phyloP scores from a whole-genome alignment of 1,140 invertebrate genomes.

The Thaumetopoea pityocampa region DNA sequence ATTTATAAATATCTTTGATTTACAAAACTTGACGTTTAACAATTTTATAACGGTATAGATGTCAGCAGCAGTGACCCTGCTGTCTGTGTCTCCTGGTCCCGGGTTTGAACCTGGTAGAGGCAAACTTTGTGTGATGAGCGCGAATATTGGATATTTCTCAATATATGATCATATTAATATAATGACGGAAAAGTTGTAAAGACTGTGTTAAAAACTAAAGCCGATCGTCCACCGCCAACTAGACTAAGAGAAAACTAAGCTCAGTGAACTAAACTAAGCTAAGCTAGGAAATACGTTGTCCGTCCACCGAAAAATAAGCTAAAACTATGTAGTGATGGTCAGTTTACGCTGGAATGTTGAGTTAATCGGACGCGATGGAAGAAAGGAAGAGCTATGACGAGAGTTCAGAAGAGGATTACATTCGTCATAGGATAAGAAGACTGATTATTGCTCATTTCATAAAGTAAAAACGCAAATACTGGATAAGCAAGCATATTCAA shows the following conservation, averaged over 20 bases:
- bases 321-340: slow-evolving; percentile 16
- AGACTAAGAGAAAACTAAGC: slow-evolving; percentile 2
- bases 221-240: slow-evolving; percentile 4
- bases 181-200: too few relatives aligned
- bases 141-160: too few relatives aligned
- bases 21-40: too few relatives aligned
- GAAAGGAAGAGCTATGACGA: slow-evolving; percentile 8
- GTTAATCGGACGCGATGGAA: slow-evolving; percentile 12
- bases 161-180: too few relatives aligned
- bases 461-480: slow-evolving; percentile 9
- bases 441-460: slow-evolving; percentile 10
- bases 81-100: too few relatives aligned
- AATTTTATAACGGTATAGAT: too few relatives aligned
- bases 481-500: slow-evolving; percentile 8
- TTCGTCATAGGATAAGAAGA: slow-evolving; percentile 8
- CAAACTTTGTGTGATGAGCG: too few relatives aligned
- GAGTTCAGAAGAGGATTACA: slow-evolving; percentile 15
- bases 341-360: slow-evolving; percentile 10
- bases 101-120: too few relatives aligned
- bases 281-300: slow-evolving; percentile 12
- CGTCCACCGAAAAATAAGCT: slow-evolving; percentile 18
- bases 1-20: too few relatives aligned
- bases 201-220: too few relatives aligned
- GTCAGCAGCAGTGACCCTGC: too few relatives aligned
- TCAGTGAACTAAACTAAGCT: slow-evolving; percentile 11